phyloP scores from a whole-genome alignment of 1,140 invertebrate genomes.

The Lepeophtheirus salmonis region DNA sequence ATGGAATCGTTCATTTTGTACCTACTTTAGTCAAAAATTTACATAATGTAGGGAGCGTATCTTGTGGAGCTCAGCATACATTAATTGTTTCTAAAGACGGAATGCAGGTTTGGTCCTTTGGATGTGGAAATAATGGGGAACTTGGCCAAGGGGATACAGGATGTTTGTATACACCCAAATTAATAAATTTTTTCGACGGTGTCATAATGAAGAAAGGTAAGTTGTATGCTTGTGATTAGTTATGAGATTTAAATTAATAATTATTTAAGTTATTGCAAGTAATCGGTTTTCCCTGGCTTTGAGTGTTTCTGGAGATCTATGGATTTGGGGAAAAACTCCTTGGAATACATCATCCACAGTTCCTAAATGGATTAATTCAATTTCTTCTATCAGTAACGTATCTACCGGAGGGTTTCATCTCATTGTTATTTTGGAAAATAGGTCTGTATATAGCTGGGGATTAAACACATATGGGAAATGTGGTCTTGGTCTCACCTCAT shows the following conservation, averaged over 20 bases:
- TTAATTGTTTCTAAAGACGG: conserved; percentile 25
- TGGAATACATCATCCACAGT: not conserved
- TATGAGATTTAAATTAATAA: not conserved
- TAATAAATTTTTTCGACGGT: not conserved
- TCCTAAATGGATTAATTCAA: not conserved
- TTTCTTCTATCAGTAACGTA: not conserved
- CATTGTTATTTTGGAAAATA: not conserved
- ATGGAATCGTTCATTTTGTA: not conserved
- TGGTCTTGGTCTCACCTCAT: conserved; percentile 44
- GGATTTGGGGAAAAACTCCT: not conserved
- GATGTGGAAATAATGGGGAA: conserved; percentile 46
- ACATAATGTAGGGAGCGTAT: not conserved
- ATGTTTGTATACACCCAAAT: conserved; percentile 34
- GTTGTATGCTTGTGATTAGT: not conserved
- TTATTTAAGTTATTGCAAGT: not conserved
- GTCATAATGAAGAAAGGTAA: not conserved
- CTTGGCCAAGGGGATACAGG: conserved; percentile 38
- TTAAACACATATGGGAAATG: conserved; percentile 49
- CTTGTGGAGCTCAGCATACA: not conserved
- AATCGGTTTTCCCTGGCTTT: not conserved
- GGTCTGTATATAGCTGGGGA: conserved; percentile 42
- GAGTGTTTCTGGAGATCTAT: not conserved
- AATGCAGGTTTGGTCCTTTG: conserved; percentile 41
- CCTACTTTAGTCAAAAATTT: not conserved
- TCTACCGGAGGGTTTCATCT: not conserved